These are phyloP conservation scores for Parotocinclus haroldoi DNA, from an alignment of 2,797 vertebrate species.

Conservation along the genomic window DNA sequence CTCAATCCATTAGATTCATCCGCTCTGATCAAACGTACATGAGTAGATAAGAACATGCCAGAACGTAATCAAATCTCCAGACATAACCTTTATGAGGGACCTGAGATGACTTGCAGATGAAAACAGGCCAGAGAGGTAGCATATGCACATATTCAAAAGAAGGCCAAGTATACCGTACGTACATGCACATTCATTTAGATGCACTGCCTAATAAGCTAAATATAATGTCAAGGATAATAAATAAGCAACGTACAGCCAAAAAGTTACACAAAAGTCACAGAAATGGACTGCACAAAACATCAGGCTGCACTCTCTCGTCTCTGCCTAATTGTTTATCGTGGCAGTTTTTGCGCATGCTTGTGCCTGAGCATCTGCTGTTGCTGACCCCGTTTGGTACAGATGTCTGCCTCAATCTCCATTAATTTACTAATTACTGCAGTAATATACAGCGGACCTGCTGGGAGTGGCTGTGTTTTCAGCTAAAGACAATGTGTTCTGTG, in stretches of 20 bases:
- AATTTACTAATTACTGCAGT: conserved; percentile 80
- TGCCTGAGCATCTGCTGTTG: conserved; percentile 40
- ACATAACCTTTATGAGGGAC: conserved; percentile 9
- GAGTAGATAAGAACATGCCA: conserved; percentile 33
- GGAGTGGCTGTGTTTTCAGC: conserved; percentile 66
- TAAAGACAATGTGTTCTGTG: conserved; percentile 79
- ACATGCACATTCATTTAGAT: not conserved
- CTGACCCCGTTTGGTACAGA: conserved; percentile 38
- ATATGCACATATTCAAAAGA: conserved; percentile 16
- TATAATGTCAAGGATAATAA: conserved; percentile 23
- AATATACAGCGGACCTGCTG: conserved; percentile 55
- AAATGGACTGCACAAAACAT: not conserved
- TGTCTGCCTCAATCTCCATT: conserved; percentile 67
- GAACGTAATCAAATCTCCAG: conserved; percentile 45
- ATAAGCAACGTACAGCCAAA: not conserved
- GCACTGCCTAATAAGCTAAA: not conserved
- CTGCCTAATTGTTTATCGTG: conserved; percentile 27
- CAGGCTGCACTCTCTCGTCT: conserved; percentile 1
- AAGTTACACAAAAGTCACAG: conserved; percentile 22
- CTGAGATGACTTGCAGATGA: not conserved
- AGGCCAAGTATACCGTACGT: not conserved
- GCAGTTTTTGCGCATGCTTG: conserved; percentile 57
- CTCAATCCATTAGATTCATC: conserved; percentile 34
- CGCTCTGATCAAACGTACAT: conserved; percentile 39
- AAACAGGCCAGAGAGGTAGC: conserved; percentile 1